Conservation (phyloP, 2,888 invertebrate species). For the Chorisops tibialis region DNA sequence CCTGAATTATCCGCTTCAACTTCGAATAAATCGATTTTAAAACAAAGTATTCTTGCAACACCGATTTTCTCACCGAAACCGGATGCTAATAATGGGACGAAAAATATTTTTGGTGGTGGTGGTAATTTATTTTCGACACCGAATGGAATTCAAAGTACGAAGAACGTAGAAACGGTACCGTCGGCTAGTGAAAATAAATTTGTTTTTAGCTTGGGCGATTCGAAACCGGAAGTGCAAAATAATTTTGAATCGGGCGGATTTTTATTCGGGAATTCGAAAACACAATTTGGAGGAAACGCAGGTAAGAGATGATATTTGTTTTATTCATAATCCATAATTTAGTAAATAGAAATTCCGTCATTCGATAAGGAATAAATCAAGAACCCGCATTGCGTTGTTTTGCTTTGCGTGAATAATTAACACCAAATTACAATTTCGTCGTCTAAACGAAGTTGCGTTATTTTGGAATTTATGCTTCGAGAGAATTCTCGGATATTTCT, state of each 20-base stretch:
- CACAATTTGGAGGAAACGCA: conserved; percentile 23
- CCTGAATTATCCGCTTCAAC: conserved; percentile 8
- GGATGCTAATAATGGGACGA: neutral
- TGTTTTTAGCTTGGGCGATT: conserved; percentile 2
- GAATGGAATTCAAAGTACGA: neutral
- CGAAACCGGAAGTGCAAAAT: neutral
- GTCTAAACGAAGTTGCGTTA: no score
- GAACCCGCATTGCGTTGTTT: no score
- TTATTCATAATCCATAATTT: neutral
- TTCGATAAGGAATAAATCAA: no score
- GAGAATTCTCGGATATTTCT: no score
- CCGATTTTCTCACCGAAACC: neutral
- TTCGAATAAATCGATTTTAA: conserved; percentile 36
- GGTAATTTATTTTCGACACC: neutral
- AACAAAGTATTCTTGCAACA: conserved; percentile 35
- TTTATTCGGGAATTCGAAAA: conserved; percentile 39
- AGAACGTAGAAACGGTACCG: neutral
- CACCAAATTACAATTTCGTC: no score
- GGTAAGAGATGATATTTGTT: conserved; percentile 30
- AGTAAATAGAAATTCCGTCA: neutral
- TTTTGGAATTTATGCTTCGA: no score
- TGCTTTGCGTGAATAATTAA: no score
- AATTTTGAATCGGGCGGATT: conserved; percentile 37
- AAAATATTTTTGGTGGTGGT: conserved; percentile 5
- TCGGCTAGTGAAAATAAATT: neutral